Evolutionary conservation across 2,113 vertebrate species (phyloP).

Genomic region (Vidua macroura): DNA sequence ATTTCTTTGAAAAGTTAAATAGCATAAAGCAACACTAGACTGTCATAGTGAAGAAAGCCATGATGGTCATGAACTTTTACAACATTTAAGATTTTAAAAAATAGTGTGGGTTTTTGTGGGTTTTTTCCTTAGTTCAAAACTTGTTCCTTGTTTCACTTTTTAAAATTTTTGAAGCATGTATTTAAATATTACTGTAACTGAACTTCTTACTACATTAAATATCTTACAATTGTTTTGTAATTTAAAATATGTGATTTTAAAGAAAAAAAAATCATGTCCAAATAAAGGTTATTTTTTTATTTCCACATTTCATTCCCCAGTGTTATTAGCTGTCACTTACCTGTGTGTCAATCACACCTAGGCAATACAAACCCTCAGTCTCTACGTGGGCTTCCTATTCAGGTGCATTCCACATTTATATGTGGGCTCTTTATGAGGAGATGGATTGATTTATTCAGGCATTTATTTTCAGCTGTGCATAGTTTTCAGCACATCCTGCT

Average conservation of each 20-base stretch:
- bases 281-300: background rate
- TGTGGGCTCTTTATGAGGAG: background rate
- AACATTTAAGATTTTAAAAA: background rate
- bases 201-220: background rate
- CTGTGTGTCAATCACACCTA: background rate
- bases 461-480: background rate
- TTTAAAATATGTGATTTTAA: background rate
- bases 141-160: background rate
- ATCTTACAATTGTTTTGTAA: background rate
- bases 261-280: background rate
- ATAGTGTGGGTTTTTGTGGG: fast-evolving
- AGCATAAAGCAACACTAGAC: background rate
- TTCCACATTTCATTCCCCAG: background rate
- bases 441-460: background rate
- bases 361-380: background rate
- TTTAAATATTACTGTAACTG: background rate
- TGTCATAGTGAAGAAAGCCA: background rate
- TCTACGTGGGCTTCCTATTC: background rate
- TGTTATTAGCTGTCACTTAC: background rate
- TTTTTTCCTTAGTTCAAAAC: background rate
- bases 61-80: background rate
- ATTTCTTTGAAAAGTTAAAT: background rate
- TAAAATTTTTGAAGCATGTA: background rate
- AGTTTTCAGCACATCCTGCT: background rate
- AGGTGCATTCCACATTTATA: background rate